Evolutionary conservation across 2,888 invertebrate species (phyloP), one percentile per base, ranked within the genome.

Genomic region (Pecten maximus): DNA sequence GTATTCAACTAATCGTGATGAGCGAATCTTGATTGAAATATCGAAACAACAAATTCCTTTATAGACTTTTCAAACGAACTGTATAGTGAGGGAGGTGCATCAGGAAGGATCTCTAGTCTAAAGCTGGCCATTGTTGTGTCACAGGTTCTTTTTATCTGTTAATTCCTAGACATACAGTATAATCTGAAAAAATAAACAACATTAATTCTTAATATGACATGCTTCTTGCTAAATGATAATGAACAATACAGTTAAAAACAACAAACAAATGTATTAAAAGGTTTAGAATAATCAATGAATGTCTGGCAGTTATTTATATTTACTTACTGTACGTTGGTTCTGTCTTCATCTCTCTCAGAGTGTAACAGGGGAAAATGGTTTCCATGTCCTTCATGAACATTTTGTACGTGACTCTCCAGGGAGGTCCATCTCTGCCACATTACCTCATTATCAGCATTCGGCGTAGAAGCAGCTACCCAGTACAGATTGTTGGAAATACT

Each of bases 401-500:
- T 92, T 39, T 90, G 91, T 0, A 93, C 87, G 60, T 93, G 93
- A 88, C 92, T 93, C 16, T 40, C 87, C 0, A 94, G 48, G n/a
- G 92, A 92, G 12, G 40, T 0, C 94, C 92, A 93, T 74, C 93
- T 94, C 16, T 88, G 88, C 35, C 87, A 23, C 87, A 93, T 92
- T 35, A 92, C 16, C 1, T 92, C 92, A 2, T 88, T 40, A 60
- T 94, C 90, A 39, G 48, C 90, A 87, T 87, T 88, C 19, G 89
- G 88, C 16, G 92, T 90, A 12, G 92, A 92, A 8, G 91, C 92
- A 40, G 93, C 93, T 28, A 89, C 40, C 93, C 93, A 94, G 40
- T 94, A 93, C n/a, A 93, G 35, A 90, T 93, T 93, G 86, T 93
- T 93, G 0, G 87, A 87, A 1, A 94, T 40, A 88, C 93, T 93